Percentiles rank a stretch among this genome's conserved stretches.
phyloP scores from a whole-genome alignment of 2,888 invertebrate species.

The Emesis russula region DNA sequence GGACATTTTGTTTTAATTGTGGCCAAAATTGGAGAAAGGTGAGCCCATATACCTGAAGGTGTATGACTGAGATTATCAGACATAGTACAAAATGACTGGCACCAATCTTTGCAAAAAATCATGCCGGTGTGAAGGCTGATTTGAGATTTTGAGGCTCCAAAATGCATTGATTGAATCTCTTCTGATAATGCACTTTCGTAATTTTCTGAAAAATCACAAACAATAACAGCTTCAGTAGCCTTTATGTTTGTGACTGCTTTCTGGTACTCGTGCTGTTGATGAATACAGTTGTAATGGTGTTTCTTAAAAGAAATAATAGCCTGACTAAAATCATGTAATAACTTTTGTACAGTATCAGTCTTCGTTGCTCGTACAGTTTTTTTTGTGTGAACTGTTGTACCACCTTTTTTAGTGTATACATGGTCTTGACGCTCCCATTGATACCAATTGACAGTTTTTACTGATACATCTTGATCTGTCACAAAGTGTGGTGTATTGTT shows the following conservation, averaged over 20 bases:
- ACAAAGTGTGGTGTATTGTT: too few relatives aligned
- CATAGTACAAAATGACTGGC: neutral
- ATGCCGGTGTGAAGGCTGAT: neutral
- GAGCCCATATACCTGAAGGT: conserved; percentile 14
- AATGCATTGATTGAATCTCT: conserved; percentile 6
- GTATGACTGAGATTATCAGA: neutral
- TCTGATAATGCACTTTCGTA: neutral
- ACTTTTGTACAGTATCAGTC: neutral
- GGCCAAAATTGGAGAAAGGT: neutral
- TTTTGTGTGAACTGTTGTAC: neutral
- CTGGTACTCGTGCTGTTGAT: neutral
- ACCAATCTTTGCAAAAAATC: neutral
- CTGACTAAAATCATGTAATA: neutral
- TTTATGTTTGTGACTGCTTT: neutral
- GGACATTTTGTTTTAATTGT: neutral
- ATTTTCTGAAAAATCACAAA: conserved; percentile 15
- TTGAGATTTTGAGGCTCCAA: neutral
- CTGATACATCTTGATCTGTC: too few relatives aligned
- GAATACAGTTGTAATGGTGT: neutral
- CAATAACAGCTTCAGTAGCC: neutral
- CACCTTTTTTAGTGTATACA: neutral
- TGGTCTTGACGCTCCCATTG: neutral
- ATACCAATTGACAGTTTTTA: neutral
- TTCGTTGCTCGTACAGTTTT: neutral
- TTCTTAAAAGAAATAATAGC: conserved; percentile 1